Evolutionary conservation across 2,888 invertebrate genomes (phyloP).

Genomic region (Leptinotarsa peninsularis): DNA sequence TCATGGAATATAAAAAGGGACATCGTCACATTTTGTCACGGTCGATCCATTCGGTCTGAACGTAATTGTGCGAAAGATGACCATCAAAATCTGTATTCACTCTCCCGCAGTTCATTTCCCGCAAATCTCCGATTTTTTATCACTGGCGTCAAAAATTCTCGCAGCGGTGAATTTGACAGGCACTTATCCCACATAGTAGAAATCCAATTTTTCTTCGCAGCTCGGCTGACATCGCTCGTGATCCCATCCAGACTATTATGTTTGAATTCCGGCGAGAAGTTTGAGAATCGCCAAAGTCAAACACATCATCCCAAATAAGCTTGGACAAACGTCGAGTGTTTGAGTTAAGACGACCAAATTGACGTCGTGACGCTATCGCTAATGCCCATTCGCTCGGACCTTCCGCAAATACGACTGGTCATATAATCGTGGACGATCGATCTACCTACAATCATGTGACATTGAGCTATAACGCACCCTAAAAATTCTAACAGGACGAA

Average conservation of each 20-base stretch:
- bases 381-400: slow-evolving; percentile 33
- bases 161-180: slow-evolving; percentile 22
- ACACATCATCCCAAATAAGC: slow-evolving; percentile 39
- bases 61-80: not conserved
- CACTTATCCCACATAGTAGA: slow-evolving; percentile 12
- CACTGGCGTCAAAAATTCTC: slow-evolving; percentile 13
- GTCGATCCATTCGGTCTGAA: not conserved
- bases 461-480: not conserved
- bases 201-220: slow-evolving; percentile 26
- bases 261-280: slow-evolving; percentile 35
- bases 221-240: slow-evolving; percentile 12
- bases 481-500: no score
- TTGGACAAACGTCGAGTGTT: slow-evolving; percentile 40
- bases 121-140: slow-evolving; percentile 15
- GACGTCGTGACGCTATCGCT: slow-evolving; percentile 38
- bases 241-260: slow-evolving; percentile 29
- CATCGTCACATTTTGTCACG: not conserved
- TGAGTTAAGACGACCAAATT: slow-evolving; percentile 36
- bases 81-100: not conserved
- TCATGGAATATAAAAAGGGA: no score
- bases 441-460: not conserved
- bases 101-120: not conserved
- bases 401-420: slow-evolving; percentile 7
- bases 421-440: not conserved
- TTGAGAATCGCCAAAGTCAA: slow-evolving; percentile 37